phyloP scores from a whole-genome alignment of 2,888 invertebrate species.

The Tillus elongatus region DNA sequence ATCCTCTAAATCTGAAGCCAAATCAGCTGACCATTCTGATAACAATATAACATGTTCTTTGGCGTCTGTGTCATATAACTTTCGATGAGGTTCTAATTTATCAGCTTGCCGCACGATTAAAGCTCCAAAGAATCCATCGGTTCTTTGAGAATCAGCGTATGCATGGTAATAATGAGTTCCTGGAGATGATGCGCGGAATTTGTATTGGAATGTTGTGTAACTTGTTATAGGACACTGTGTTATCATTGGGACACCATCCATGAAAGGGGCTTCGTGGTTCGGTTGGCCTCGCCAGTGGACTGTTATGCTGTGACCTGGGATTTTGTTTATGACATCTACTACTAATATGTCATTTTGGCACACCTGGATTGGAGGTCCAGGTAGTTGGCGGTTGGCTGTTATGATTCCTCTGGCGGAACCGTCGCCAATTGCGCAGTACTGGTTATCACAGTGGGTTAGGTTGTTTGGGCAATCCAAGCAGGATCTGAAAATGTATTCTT shows the following conservation, averaged over 20 bases:
- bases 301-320: conserved; percentile 57
- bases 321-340: conserved; percentile 61
- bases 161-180: conserved; percentile 70
- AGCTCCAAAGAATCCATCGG: conserved; percentile 62
- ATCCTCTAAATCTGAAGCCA: conserved; percentile 42
- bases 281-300: conserved; percentile 78
- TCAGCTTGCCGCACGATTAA: conserved; percentile 60
- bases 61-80: conserved; percentile 61
- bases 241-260: conserved; percentile 71
- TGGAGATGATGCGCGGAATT: conserved; percentile 55
- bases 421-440: conserved; percentile 57
- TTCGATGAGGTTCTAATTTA: conserved; percentile 49
- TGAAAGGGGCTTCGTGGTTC: conserved; percentile 55
- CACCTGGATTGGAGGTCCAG: conserved; percentile 54
- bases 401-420: conserved; percentile 55
- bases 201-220: conserved; percentile 60
- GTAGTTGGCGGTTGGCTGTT: conserved; percentile 58
- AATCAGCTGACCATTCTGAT: conserved; percentile 52
- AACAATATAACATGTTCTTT: conserved; percentile 60
- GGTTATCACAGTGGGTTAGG: conserved; percentile 48
- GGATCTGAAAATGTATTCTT: too few relatives aligned
- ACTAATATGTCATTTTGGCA: conserved; percentile 65
- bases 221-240: conserved; percentile 66
- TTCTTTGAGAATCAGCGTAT: conserved; percentile 58
- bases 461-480: conserved; percentile 60